A percentile compares a stretch with the other conserved stretches of the same genome.
Conservation (phyloP, 1,140 invertebrate genomes). For the Brachystomella parvula region DNA sequence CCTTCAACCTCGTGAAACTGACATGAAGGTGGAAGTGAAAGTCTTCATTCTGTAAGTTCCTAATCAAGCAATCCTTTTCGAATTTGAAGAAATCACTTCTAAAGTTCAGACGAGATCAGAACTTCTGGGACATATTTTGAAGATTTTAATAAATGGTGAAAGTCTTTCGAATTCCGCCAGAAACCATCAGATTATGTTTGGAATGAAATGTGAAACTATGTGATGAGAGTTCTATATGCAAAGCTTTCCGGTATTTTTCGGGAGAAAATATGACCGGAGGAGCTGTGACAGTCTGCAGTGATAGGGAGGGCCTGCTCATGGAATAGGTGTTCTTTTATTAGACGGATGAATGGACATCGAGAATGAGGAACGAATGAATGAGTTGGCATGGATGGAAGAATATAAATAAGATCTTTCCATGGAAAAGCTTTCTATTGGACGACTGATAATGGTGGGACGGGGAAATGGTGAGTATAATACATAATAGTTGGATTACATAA, state of each 20-base stretch:
- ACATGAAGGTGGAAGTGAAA: too few relatives aligned
- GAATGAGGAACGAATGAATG: constrained; percentile 1
- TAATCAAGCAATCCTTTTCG: too few relatives aligned
- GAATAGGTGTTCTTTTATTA: background rate
- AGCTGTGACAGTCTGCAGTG: background rate
- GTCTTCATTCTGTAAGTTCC: too few relatives aligned
- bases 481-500: background rate
- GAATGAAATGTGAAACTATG: constrained; percentile 5
- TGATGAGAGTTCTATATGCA: background rate
- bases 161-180: too few relatives aligned
- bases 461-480: background rate
- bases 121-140: too few relatives aligned
- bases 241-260: too few relatives aligned
- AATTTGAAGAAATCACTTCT: too few relatives aligned
- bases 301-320: background rate
- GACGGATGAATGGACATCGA: background rate
- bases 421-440: background rate
- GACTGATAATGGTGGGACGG: background rate
- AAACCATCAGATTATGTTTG: too few relatives aligned
- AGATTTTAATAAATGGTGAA: too few relatives aligned
- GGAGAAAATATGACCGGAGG: background rate
- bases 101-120: too few relatives aligned
- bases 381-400: background rate
- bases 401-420: too few relatives aligned
- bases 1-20: too few relatives aligned